Conservation (phyloP, 2,888 invertebrate species). For the Cataglyphis livida region DNA sequence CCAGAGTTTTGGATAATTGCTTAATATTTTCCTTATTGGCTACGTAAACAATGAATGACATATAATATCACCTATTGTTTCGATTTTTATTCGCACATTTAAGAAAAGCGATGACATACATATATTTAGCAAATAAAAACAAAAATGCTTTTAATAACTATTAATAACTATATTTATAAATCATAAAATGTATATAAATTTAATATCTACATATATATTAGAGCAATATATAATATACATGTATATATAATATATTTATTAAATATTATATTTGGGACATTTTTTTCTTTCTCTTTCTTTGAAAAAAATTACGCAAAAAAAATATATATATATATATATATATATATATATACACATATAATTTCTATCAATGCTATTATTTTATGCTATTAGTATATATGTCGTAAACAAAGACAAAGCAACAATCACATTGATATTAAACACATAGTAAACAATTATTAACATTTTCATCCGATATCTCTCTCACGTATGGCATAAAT, state of each 20-base stretch:
- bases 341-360: not conserved
- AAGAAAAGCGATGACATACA: not conserved
- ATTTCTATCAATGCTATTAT: not conserved
- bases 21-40: not conserved
- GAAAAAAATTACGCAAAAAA: not conserved
- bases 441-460: not conserved
- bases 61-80: not conserved
- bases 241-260: not conserved
- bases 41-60: conserved; percentile 11
- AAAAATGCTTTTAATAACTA: not conserved
- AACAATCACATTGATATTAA: not conserved
- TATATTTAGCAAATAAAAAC: not conserved
- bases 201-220: not conserved
- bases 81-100: not conserved
- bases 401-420: not conserved
- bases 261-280: not conserved
- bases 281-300: not conserved
- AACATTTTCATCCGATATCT: not conserved
- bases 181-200: not conserved
- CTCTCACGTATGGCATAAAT: conserved; percentile 15
- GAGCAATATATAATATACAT: not conserved
- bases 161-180: not conserved
- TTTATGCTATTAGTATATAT: not conserved
- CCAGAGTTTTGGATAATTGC: conserved; percentile 4
- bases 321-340: too few species aligned